Base-by-base conservation (phyloP, 2,888 invertebrate genomes). In the Ceraclea dissimilis region DNA sequence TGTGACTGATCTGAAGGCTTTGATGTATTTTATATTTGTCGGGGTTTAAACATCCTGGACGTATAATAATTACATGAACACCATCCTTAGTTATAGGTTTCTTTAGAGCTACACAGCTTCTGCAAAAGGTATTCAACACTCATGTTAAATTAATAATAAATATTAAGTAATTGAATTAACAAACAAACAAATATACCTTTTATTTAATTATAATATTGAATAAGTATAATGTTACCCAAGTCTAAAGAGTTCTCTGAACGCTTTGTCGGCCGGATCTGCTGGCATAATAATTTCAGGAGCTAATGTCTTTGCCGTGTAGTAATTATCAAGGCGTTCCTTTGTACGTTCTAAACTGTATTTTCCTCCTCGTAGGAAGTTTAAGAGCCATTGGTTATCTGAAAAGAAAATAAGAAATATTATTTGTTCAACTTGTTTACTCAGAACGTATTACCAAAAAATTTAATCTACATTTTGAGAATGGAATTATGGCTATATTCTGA, bases 341-440 rank as follows among this genome's bases (percentile, higher is more conserved):
- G 81, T 73, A 46, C 78, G 71, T 65, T 84, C 82, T 64, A 85
- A 67, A 62, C 83, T 84, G 66, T 75, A 83, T 67, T 85, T 85
- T 65, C 82, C 81, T 31, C 84, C 83, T 8, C 85, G 74, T 17
- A 86, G 69, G 66, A 84, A 86, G 1, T 78, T 70, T 2, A 81
- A 64, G 47, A 86, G 65, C 73, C 82, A 82, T 68, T 84, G 84
- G 63, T 85, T 82, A 67, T 83, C 83, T 79, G 66, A 19, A 65
- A 60, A 34, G n/a, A n/a, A 26, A 26, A 26, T 4, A 26, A 10
- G 4, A 26, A 6, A 26, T 6, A n/a, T 39, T 39, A 39, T 16
- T 39, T 5, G 31, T 31, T 31, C 11, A n/a, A 26, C 26, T 26
- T n/a, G n/a, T n/a, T 26, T 26, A 26, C 10, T 10, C 26, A 26